Percentiles rank a stretch among this genome's conserved stretches.
phyloP scores from a whole-genome alignment of 92 coral and sea anemone species.

The Heliopora coerulea region DNA sequence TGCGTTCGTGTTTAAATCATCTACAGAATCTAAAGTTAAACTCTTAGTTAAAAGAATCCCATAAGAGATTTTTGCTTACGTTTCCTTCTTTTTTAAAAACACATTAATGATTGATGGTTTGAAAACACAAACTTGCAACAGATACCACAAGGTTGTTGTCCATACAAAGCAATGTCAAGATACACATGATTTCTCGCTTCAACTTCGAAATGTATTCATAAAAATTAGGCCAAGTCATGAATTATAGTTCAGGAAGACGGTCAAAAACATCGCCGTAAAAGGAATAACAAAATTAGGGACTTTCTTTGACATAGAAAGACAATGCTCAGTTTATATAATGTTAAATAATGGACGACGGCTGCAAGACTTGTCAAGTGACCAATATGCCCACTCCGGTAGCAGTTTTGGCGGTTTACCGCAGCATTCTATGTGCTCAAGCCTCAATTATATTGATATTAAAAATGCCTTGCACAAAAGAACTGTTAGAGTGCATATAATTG shows the following conservation, averaged over 20 bases:
- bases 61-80: neutral
- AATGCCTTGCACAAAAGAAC: neutral
- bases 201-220: neutral
- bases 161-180: constrained; percentile 5
- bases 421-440: neutral
- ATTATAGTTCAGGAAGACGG: neutral
- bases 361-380: neutral
- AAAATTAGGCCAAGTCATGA: neutral
- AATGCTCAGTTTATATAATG: neutral
- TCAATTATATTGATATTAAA: constrained; percentile 32
- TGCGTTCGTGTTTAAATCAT: neutral
- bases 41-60: too few species aligned
- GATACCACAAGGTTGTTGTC: constrained; percentile 32
- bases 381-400: constrained; percentile 7
- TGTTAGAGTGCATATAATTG: constrained; percentile 8
- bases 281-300: neutral
- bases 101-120: constrained; percentile 33
- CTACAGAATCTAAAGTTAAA: too few species aligned
- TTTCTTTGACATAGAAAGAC: neutral
- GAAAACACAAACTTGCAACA: constrained; percentile 25
- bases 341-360: neutral
- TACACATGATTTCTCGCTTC: neutral
- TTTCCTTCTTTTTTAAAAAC: neutral
- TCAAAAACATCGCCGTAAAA: neutral
- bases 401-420: constrained; percentile 36